Conservation (phyloP, 2,888 invertebrate species). For the Papilio elwesi region DNA sequence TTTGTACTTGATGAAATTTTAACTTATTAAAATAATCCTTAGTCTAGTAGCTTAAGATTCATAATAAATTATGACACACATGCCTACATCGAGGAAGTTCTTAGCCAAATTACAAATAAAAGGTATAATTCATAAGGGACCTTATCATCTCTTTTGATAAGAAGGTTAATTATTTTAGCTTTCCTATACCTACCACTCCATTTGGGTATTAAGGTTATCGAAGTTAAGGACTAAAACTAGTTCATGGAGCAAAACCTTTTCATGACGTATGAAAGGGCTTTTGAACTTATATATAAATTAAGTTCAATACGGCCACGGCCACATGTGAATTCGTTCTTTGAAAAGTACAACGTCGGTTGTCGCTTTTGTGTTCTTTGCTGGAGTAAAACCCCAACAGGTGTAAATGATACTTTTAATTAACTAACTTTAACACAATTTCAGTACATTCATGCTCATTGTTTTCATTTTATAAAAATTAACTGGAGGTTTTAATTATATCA, state of each 20-base stretch:
- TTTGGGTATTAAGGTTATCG: slow-evolving; percentile 13
- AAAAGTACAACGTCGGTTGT: slow-evolving; percentile 31
- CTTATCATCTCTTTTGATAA: not conserved
- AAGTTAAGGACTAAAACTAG: not conserved
- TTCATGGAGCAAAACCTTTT: no score
- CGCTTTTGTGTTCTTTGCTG: slow-evolving; percentile 34
- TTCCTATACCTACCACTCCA: no score
- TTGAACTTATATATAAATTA: slow-evolving; percentile 17
- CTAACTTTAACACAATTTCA: slow-evolving; percentile 10
- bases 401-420: slow-evolving; percentile 36
- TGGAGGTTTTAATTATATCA: no score
- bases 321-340: slow-evolving; percentile 29
- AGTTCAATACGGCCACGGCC: slow-evolving; percentile 20
- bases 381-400: slow-evolving; percentile 31
- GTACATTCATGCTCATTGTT: not conserved
- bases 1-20: slow-evolving; percentile 21
- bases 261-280: no score
- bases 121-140: not conserved
- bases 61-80: not conserved
- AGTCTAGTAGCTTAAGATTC: not conserved
- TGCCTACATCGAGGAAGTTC: not conserved
- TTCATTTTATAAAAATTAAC: no score
- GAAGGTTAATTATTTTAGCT: no score
- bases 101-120: not conserved
- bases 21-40: slow-evolving; percentile 13